Evolutionary conservation across 2,888 invertebrate genomes (phyloP).

Genomic region (Cryptops parisi): DNA sequence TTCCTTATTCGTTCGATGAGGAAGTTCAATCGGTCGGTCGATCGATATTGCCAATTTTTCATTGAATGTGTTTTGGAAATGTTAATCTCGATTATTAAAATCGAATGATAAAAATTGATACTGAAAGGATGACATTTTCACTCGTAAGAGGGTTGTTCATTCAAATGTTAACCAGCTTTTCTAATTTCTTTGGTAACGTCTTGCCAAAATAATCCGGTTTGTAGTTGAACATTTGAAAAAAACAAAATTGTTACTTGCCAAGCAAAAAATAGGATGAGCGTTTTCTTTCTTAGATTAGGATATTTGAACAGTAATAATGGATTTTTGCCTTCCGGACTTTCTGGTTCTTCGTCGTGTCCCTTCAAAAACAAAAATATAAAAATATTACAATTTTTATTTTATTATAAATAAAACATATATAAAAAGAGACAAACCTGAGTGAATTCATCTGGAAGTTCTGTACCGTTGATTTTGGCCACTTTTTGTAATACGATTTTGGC

Average conservation of each 20-base stretch:
- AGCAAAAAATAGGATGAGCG: conserved; percentile 25
- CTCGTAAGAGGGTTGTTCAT: too few species aligned
- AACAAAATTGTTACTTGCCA: conserved; percentile 14
- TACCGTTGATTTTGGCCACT: conserved; percentile 43
- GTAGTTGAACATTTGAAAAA: background rate
- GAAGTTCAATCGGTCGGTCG: too few species aligned
- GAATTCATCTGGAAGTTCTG: conserved; percentile 33
- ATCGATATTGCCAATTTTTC: too few species aligned
- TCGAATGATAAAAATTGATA: too few species aligned
- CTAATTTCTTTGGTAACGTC: too few species aligned
- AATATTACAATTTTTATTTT: too few species aligned
- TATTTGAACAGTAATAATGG: conserved; percentile 21
- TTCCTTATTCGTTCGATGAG: too few species aligned
- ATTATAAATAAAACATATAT: conserved; percentile 25
- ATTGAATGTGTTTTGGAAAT: too few species aligned
- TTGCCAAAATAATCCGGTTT: too few species aligned
- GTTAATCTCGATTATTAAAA: too few species aligned
- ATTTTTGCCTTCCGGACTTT: conserved; percentile 3
- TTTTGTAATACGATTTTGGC: conserved; percentile 44
- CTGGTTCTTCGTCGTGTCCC: background rate
- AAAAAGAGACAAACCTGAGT: conserved; percentile 23
- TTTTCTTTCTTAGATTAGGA: conserved; percentile 25
- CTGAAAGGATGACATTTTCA: too few species aligned
- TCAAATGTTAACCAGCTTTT: too few species aligned
- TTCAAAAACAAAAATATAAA: background rate